phyloP scores from a whole-genome alignment of 2,888 invertebrate genomes.

The Atrina japonica region DNA sequence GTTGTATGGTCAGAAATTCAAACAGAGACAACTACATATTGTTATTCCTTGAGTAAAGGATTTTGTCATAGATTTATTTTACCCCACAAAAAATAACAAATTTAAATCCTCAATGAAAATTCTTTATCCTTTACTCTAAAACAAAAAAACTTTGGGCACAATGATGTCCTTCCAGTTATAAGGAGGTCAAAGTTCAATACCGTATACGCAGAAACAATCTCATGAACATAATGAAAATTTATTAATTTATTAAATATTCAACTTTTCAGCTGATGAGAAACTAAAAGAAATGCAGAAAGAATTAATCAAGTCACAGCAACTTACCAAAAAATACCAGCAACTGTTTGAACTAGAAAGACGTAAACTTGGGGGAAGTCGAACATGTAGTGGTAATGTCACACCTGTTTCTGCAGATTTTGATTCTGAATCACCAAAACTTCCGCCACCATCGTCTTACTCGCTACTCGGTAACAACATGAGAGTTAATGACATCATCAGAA shows the following conservation, averaged over 20 bases:
- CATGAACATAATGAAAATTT: neutral
- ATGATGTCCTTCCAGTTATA: too few species aligned
- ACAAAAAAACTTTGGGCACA: too few species aligned
- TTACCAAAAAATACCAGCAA: constrained; percentile 67
- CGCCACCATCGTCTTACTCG: constrained; percentile 51
- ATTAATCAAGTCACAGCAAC: constrained; percentile 60
- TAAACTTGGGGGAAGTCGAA: constrained; percentile 43
- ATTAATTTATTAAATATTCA: neutral
- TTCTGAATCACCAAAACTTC: constrained; percentile 34
- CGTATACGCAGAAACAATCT: too few species aligned
- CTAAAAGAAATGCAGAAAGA: constrained; percentile 65
- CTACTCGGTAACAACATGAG: constrained; percentile 58
- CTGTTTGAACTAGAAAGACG: constrained; percentile 63
- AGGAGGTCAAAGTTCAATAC: too few species aligned
- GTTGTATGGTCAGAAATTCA: too few species aligned
- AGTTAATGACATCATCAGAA: constrained; percentile 70
- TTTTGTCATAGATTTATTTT: too few species aligned
- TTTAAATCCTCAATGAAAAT: too few species aligned
- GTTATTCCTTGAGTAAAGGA: too few species aligned
- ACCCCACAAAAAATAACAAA: too few species aligned
- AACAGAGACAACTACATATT: too few species aligned
- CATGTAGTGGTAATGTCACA: constrained; percentile 37
- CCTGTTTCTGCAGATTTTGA: constrained; percentile 49
- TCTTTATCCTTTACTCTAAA: too few species aligned
- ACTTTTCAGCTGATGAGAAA: constrained; percentile 59